Percentiles rank a stretch among this genome's conserved stretches.
phyloP scores from a whole-genome alignment of 64 coral and sea anemone genomes.

The Cladopsammia gracilis region DNA sequence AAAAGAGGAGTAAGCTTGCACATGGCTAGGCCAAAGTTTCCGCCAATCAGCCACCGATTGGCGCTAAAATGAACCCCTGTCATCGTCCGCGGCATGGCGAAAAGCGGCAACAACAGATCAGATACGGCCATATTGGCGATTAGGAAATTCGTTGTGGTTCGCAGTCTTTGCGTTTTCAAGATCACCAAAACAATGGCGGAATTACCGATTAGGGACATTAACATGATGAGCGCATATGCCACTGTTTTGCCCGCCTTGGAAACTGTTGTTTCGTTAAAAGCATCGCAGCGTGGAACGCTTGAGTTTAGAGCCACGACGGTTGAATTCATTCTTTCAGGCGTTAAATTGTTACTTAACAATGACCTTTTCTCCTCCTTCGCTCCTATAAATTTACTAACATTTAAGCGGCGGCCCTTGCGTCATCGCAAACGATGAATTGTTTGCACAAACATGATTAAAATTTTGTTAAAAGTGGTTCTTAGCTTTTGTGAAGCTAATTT shows the following conservation, averaged over 20 bases:
- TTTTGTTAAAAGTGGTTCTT: not conserved
- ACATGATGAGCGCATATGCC: slow-evolving; percentile 47
- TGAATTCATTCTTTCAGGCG: slow-evolving; percentile 1
- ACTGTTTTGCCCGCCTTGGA: slow-evolving; percentile 26
- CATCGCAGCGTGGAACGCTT: not conserved
- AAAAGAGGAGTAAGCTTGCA: slow-evolving; percentile 53
- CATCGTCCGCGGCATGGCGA: slow-evolving; percentile 52
- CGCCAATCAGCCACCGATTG: slow-evolving; percentile 40
- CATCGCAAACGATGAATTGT: not conserved
- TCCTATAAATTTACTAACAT: not conserved
- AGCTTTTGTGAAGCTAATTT: slow-evolving; percentile 1
- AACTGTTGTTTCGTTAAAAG: slow-evolving; percentile 2
- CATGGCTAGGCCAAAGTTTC: slow-evolving; percentile 26
- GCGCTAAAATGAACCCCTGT: slow-evolving; percentile 34
- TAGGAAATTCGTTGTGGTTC: slow-evolving; percentile 53
- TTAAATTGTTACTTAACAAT: not conserved
- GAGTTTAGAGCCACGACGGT: not conserved
- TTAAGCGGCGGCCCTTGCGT: not conserved
- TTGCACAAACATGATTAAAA: slow-evolving; percentile 32
- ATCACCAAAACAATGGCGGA: slow-evolving; percentile 50
- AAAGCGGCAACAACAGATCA: slow-evolving; percentile 44
- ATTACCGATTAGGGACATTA: slow-evolving; percentile 59
- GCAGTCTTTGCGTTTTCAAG: slow-evolving; percentile 46
- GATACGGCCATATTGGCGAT: slow-evolving; percentile 71
- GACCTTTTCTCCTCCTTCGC: not conserved